Conservation (phyloP, 2,888 invertebrate species). For the Alentia gelatinosa region DNA sequence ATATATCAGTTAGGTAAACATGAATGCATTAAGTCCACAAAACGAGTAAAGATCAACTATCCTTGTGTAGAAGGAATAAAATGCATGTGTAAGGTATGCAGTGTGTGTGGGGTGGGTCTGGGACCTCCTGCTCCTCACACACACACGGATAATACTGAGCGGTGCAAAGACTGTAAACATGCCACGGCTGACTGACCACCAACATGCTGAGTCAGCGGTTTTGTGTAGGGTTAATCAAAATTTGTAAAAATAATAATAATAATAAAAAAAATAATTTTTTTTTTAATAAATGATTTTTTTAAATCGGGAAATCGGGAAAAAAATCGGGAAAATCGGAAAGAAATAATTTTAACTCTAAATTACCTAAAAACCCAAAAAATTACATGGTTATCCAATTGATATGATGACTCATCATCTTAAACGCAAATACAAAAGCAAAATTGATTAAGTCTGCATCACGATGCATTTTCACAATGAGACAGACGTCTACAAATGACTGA, state of each 20-base stretch:
- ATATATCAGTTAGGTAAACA: neutral
- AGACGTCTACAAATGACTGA: too few relatives aligned
- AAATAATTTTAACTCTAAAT: neutral
- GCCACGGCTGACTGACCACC: neutral
- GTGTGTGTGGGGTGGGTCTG: neutral
- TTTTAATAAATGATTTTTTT: too few relatives aligned
- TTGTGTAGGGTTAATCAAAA: too few relatives aligned
- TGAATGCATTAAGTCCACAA: neutral
- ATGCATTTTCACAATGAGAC: too few relatives aligned
- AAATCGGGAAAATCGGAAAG: neutral
- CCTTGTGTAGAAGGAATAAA: neutral
- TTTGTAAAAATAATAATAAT: too few relatives aligned
- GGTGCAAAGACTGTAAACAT: neutral
- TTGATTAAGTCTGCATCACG: too few relatives aligned
- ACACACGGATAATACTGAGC: constrained; percentile 11
- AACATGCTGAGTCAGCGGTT: too few relatives aligned
- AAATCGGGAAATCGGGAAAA: neutral
- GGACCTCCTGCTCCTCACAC: too few relatives aligned
- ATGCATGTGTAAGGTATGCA: neutral
- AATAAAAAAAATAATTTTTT: too few relatives aligned
- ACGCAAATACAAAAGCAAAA: too few relatives aligned
- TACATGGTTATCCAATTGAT: too few relatives aligned
- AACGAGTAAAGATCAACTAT: neutral
- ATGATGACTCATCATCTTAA: too few relatives aligned
- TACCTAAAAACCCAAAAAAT: neutral